Evolutionary conservation across 2,888 invertebrate genomes (phyloP), one percentile per base, ranked within the genome.

Genomic region (Drosophila ezoana): DNA sequence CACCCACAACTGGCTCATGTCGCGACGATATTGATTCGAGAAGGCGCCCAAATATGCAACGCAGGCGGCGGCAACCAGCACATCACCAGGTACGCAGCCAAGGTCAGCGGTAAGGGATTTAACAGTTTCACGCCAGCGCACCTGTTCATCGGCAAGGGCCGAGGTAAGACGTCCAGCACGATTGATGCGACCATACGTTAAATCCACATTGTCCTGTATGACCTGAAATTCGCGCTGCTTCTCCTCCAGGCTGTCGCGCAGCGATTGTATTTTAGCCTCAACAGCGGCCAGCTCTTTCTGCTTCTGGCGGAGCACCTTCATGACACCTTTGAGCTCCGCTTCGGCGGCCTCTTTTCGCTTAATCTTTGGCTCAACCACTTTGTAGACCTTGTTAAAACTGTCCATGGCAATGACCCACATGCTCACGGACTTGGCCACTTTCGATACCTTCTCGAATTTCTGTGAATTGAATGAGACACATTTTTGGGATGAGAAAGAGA

Each of bases 31-130:
- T 58, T 91, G 93, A 47, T 94, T 93, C 0, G 98, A 97, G 90
- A 98, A 98, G 2, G 98, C 97, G 0, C 98, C 98, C 47, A 98
- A 93, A 92, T 98, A 98, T 1, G 98, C 97, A 41, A 98, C 95
- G 76, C 96, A 96, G 3, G 96, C 97, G 0, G 98, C 95, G 0
- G 97, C 96, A 16, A 98, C 94, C 37, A 98, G 93, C 6, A 97
- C 96, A 91, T 98, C 98, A 0, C 98, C 98, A 0, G 96, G 94
- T 4, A 97, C 93, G 90, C 96, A 96, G 73, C 93, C 92, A 49
- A 97, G 93, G 83, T 95, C 94, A 0, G 93, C 91, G 1, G 95
- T 95, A 38, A 97, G 94, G 3, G 92, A 93, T 94, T 92, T 90
- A 1, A 97, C 96, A 49, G 94, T 94, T 52, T 95, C 94, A 78